Base-by-base conservation (phyloP, 2,888 invertebrate species). In the Acleris sparsana region DNA sequence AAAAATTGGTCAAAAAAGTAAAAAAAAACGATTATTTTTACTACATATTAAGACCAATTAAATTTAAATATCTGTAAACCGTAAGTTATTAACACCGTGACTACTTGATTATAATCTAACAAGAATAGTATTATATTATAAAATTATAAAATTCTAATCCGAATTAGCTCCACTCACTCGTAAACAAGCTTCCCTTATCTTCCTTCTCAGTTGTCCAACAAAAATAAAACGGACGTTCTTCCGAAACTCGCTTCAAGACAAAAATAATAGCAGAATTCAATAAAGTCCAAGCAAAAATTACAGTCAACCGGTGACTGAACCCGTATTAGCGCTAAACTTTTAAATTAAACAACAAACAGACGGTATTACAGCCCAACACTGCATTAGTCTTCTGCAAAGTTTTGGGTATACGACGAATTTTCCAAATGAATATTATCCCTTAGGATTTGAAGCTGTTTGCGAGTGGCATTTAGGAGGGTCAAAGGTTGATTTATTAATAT, bases 321-420 rank as follows among this genome's bases (percentile, higher is more conserved):
- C 62, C 53, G 16, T 44, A 43, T 67, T 64, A 67, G 29, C 59
- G 63, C 25, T 59, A 81, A 88, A 85, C 82, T 87, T 87, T 82
- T 81, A 83, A 83, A 86, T 85, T 82, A 85, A 86, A 81, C 79
- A 79, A 73, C 71, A 73, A 70, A 69, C 77, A 77, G 75, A 81
- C 75, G 77, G 72, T 75, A 75, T 75, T 80, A 77, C 77, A 72
- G 69, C 73, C 72, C 72, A 75, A 75, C 79, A 79, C 79, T 79
- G 78, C 73, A 77, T 73, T 71, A 49, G 63, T 62, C 53, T 77
- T 66, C 69, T 70, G 70, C 69, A 66, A 86, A 86, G 72, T 79
- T 77, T 75, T 75, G 69, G 71, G 71, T 70, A 73, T 73, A 75
- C 78, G 80, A 80, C 80, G 78, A 79, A 82, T 81, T 79, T 76